A percentile compares a stretch with the other conserved stretches of the same genome.
Conservation (phyloP, 2,888 invertebrate genomes). For the Acleris cristana region DNA sequence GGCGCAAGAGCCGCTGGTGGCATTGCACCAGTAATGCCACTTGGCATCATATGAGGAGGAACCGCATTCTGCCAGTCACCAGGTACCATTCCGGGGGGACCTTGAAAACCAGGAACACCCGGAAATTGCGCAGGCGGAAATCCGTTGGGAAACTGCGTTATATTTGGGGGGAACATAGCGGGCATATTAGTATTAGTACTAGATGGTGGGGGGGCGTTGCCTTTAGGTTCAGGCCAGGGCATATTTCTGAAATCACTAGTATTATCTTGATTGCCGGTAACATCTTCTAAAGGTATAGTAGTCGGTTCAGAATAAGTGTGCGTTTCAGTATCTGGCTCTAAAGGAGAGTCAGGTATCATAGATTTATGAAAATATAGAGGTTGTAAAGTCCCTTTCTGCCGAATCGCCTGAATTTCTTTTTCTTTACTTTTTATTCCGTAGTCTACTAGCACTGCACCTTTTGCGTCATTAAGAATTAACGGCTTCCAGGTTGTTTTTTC, state of each 20-base stretch:
- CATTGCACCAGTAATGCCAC: slow-evolving; percentile 66
- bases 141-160: slow-evolving; percentile 72
- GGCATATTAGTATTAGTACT: slow-evolving; percentile 63
- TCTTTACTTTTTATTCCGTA: slow-evolving; percentile 93
- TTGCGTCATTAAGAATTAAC: slow-evolving; percentile 87
- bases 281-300: slow-evolving; percentile 94
- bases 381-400: slow-evolving; percentile 93
- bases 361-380: slow-evolving; percentile 91
- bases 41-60: slow-evolving; percentile 65
- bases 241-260: slow-evolving; percentile 90
- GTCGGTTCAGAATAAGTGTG: slow-evolving; percentile 90
- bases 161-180: slow-evolving; percentile 75
- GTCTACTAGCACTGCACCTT: slow-evolving; percentile 86
- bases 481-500: slow-evolving; percentile 91
- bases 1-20: slow-evolving; percentile 62
- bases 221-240: slow-evolving; percentile 94
- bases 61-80: slow-evolving; percentile 73
- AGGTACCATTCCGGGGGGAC: slow-evolving; percentile 63
- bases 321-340: slow-evolving; percentile 94
- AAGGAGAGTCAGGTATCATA: slow-evolving; percentile 93
- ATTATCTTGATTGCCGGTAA: slow-evolving; percentile 91
- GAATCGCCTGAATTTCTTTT: slow-evolving; percentile 92
- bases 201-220: slow-evolving; percentile 76
- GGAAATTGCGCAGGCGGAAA: slow-evolving; percentile 78
- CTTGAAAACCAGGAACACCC: slow-evolving; percentile 73